Evolutionary conservation across 2,113 vertebrate genomes (phyloP), one percentile per base, ranked within the genome.

Genomic region (Cyanoliseus patagonus): DNA sequence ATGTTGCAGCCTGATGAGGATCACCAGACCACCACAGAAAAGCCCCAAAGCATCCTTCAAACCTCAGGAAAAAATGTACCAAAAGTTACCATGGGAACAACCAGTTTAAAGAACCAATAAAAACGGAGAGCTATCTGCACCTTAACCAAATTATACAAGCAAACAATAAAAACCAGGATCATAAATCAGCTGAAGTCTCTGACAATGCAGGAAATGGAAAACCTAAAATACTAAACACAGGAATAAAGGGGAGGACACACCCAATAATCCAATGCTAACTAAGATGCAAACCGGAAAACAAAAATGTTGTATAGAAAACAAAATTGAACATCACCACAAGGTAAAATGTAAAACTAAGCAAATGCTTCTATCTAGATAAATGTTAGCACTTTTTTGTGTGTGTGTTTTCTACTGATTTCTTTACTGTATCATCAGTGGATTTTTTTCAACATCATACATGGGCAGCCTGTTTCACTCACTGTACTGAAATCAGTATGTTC

Each of bases 71-170:
- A 97, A 96, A 94, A 92, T 51, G 72, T 78, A 78, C 95, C 97
- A 84, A 97, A 95, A 83, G 92, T 98, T 97, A 94, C 97, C 92
- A 98, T 98, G 94, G 97, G 66, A 98, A 97, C 95, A 95, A 92
- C 88, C 94, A 97, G 96, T 98, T 97, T 97, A 98, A 97, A 84
- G 96, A 96, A 96, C 88, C 94, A 95, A 92, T 98, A 95, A 97
- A 98, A 91, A 35, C 28, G 87, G 92, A 93, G 92, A 96, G 94
- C 95, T 96, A 96, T 97, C 97, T 97, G 96, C 78, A 98, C 95
- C 91, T 96, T 92, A 95, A 96, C 80, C 84, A 86, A 97, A 95
- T 87, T 80, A 90, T 75, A 96, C 89, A 97, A 98, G 96, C 92
- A 97, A 96, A 97, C 79, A 97, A 86, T 96, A 97, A 97, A 97